phyloP scores from a whole-genome alignment of 2,888 invertebrate species.

The Lottia scabra region DNA sequence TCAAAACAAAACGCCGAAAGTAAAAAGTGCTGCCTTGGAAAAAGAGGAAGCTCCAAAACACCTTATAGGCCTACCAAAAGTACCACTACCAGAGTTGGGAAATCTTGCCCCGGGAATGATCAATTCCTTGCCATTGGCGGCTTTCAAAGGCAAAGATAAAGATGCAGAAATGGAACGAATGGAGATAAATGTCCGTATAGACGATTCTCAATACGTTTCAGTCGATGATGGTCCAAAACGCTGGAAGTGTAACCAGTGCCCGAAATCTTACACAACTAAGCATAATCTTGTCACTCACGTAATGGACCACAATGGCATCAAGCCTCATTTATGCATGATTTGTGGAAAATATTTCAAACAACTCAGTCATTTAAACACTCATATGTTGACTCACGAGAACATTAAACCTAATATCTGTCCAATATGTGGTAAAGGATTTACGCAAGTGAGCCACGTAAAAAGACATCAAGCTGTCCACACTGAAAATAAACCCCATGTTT shows the following conservation, averaged over 20 bases:
- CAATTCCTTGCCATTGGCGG: constrained; percentile 31
- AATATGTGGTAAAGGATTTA: constrained; percentile 65
- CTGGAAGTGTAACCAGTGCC: constrained; percentile 66
- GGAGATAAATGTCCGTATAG: constrained; percentile 63
- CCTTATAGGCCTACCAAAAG: background rate
- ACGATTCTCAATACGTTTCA: constrained; percentile 61
- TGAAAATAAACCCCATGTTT: constrained; percentile 56
- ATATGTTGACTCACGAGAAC: constrained; percentile 67
- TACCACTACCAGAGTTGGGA: background rate
- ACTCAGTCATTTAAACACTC: constrained; percentile 67
- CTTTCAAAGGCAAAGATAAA: constrained; percentile 24
- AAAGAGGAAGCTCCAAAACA: background rate
- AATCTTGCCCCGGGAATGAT: constrained; percentile 13
- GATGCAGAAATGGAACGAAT: constrained; percentile 43
- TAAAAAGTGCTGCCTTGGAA: background rate
- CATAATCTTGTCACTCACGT: constrained; percentile 68
- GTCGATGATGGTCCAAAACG: constrained; percentile 54
- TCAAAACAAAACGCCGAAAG: no score
- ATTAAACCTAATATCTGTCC: constrained; percentile 64
- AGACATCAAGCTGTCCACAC: constrained; percentile 65
- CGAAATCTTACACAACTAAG: constrained; percentile 67
- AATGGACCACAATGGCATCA: constrained; percentile 66
- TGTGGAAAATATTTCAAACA: constrained; percentile 69
- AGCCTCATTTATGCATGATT: constrained; percentile 66
- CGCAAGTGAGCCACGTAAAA: constrained; percentile 67